Evolutionary conservation across 2,797 vertebrate species (phyloP).

Genomic region (Ptychobarbus kaznakovi): DNA sequence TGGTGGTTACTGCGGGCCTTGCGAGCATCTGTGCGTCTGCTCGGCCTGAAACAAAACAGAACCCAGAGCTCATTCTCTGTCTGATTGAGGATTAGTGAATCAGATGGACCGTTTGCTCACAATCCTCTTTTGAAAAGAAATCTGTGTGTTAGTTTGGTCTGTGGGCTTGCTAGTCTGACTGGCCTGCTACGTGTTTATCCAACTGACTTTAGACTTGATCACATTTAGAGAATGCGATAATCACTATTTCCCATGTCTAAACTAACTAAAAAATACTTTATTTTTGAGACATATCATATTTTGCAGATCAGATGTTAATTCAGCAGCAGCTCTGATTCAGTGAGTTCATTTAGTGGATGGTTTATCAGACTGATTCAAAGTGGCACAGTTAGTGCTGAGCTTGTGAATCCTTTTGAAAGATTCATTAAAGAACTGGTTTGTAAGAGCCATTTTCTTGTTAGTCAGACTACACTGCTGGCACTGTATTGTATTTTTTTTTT

Average conservation of each 20-base stretch:
- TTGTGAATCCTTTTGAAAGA: neutral
- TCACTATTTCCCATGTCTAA: neutral
- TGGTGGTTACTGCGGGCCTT: conserved; percentile 14
- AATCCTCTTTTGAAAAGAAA: conserved; percentile 44
- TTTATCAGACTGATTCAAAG: neutral
- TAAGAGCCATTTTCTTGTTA: neutral
- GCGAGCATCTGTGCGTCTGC: conserved; percentile 31
- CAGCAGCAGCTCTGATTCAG: neutral
- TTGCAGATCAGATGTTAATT: neutral
- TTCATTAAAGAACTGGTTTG: neutral
- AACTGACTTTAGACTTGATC: conserved; percentile 11
- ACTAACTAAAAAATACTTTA: neutral
- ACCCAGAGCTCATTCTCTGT: conserved; percentile 28
- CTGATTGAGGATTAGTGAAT: conserved; percentile 43
- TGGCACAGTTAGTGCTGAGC: neutral
- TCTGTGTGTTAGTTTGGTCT: conserved; percentile 2
- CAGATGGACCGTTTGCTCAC: conserved; percentile 30
- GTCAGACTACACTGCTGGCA: neutral
- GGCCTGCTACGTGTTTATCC: neutral
- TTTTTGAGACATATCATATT: neutral
- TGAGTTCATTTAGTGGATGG: neutral
- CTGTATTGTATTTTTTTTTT: neutral
- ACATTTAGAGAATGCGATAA: neutral
- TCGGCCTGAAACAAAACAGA: conserved; percentile 39
- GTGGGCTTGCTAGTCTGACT: conserved; percentile 2